Base-by-base conservation (phyloP, 2,113 vertebrate genomes). In the Upupa epops region DNA sequence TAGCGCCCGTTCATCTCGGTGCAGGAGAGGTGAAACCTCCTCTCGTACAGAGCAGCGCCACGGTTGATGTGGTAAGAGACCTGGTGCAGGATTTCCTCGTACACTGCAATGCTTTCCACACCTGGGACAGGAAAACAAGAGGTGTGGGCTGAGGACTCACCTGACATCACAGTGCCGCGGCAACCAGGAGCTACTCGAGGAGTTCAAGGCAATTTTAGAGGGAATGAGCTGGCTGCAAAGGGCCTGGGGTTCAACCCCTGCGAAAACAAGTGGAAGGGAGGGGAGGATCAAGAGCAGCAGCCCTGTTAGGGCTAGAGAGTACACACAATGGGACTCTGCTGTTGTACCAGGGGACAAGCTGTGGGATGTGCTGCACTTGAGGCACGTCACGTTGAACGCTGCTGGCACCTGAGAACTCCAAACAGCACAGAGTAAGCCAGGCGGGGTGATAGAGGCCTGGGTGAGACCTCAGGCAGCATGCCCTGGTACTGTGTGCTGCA, bases 1-100 rank as follows among this genome's bases (percentile, higher is more conserved):
- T 99, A 99, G 73, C 99, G 98, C 46, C 99, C 99, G 0, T 99
- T 99, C 99, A 99, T 99, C 97, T 99, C 99, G 0, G 98, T 99
- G 97, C 99, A 99, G 90, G 98, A 99, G 71, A 99, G 97, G 52
- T 99, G 98, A 94, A 99, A 99, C 68, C 98, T 98, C 90, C 99
- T 97, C 90, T 99, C 98, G 5, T 99, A 99, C 69, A 99, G 98
- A 32, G 98, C 98, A 4, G 98, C 98, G 9, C 98, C 98, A 1
- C 93, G 98, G 68, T 96, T 97, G 83, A 99, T 98, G 49, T 98
- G 98, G 66, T 99, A 99, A 3, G 96, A 98, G 58, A 99, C 97
- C 29, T 98, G 99, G 56, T 98, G 98, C 6, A 99, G 98, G 89
- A 99, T 98, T 71, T 99, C 98, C 95, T 99, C 99, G 0, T 99